A percentile compares a stretch with the other conserved stretches of the same genome.
Evolutionary conservation across 1,140 invertebrate species (phyloP).

Genomic region (Trachelipus rathkii): DNA sequence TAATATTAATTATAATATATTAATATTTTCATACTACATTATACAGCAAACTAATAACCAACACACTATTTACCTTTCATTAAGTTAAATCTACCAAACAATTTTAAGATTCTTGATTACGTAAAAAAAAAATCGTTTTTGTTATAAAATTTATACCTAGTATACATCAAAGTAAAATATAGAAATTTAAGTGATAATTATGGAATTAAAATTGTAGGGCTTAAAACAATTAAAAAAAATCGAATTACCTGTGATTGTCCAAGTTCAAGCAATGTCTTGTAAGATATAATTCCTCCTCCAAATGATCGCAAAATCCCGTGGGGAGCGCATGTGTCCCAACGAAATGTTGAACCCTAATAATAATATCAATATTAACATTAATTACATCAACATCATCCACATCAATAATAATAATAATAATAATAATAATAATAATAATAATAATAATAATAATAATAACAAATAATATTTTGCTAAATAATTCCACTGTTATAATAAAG

Average conservation of each 20-base stretch:
- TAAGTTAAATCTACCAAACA: too few relatives aligned
- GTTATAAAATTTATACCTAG: conserved; percentile 56
- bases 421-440: too few relatives aligned
- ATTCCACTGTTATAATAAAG: too few relatives aligned
- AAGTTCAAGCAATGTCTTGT: conserved; percentile 14
- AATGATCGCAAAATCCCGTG: conserved; percentile 50
- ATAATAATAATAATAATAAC: too few relatives aligned
- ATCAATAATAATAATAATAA: too few relatives aligned
- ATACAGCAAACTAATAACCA: too few relatives aligned
- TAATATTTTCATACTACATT: conserved; percentile 52
- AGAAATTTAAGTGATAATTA: conserved; percentile 47
- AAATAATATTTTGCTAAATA: too few relatives aligned
- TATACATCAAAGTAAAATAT: conserved; percentile 84
- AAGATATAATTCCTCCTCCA: conserved; percentile 46
- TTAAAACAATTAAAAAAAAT: background rate
- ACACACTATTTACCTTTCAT: too few relatives aligned
- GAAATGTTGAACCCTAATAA: conserved; percentile 48
- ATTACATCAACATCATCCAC: too few relatives aligned
- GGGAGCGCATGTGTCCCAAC: conserved; percentile 54
- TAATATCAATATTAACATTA: conserved; percentile 49
- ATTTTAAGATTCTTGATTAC: too few relatives aligned
- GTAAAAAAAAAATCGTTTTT: too few relatives aligned
- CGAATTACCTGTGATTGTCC: conserved; percentile 16
- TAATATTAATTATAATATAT: too few relatives aligned
- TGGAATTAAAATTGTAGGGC: background rate